phyloP scores from a whole-genome alignment of 2,888 invertebrate species.

The Dynastes hyllus region DNA sequence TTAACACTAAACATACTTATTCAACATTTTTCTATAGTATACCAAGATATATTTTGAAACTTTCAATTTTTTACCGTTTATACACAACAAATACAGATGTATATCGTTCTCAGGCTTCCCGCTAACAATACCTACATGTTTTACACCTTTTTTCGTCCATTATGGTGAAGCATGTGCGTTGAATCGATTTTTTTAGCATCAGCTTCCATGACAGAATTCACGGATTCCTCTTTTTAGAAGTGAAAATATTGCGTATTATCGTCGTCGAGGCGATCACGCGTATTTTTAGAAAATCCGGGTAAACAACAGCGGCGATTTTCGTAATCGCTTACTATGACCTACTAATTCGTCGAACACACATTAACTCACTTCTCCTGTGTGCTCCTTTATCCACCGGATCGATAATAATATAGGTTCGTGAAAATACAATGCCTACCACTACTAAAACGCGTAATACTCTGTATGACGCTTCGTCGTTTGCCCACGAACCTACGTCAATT shows the following conservation, averaged over 20 bases:
- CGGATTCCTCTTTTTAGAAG: conserved; percentile 10
- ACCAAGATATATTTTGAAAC: too few relatives aligned
- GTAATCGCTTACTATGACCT: conserved; percentile 21
- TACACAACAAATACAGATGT: too few relatives aligned
- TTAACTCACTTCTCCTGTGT: conserved; percentile 30
- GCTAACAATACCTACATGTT: neutral
- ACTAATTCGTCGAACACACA: conserved; percentile 41
- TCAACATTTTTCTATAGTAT: too few relatives aligned
- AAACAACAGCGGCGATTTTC: conserved; percentile 5
- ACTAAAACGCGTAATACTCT: neutral
- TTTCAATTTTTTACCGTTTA: too few relatives aligned
- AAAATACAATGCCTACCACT: conserved; percentile 33
- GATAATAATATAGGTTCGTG: conserved; percentile 21
- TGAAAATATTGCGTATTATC: conserved; percentile 3
- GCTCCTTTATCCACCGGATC: conserved; percentile 21
- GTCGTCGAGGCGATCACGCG: neutral
- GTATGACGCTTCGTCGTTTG: conserved; percentile 8
- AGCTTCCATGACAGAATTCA: neutral
- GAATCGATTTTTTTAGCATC: conserved; percentile 18
- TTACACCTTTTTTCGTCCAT: conserved; percentile 9
- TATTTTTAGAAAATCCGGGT: conserved; percentile 27
- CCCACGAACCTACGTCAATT: conserved; percentile 44
- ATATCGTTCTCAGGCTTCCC: neutral
- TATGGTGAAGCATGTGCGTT: conserved; percentile 1
- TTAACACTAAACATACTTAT: too few relatives aligned